phyloP scores from a whole-genome alignment of 2,888 invertebrate species.

The Gandaritis pyraliata region DNA sequence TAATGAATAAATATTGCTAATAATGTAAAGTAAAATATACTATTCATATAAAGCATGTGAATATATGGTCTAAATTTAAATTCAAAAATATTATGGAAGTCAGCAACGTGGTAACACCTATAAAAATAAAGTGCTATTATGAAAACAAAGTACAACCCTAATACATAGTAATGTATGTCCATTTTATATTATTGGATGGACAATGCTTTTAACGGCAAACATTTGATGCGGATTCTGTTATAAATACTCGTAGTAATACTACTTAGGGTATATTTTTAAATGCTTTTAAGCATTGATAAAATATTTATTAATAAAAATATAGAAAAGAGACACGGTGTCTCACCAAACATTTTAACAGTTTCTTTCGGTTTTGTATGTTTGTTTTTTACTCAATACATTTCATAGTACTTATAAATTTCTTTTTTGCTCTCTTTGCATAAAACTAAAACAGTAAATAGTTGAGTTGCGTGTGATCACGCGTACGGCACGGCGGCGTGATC shows the following conservation, averaged over 20 bases:
- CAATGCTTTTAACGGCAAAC: slow-evolving; percentile 37
- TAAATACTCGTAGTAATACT: slow-evolving; percentile 16
- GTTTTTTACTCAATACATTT: too few relatives aligned
- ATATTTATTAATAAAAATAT: too few relatives aligned
- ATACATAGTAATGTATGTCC: slow-evolving; percentile 24
- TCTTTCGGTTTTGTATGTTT: too few relatives aligned
- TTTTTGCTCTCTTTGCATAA: background rate
- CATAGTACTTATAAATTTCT: too few relatives aligned
- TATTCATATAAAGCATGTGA: background rate
- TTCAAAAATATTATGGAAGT: background rate
- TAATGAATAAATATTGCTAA: background rate
- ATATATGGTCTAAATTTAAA: too few relatives aligned
- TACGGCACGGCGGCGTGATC: slow-evolving; percentile 11
- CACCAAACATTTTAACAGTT: too few relatives aligned
- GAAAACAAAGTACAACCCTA: background rate
- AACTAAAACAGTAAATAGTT: slow-evolving; percentile 29
- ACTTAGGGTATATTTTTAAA: too few relatives aligned
- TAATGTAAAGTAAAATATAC: background rate
- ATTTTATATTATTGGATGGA: slow-evolving; percentile 29
- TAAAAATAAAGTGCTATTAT: background rate
- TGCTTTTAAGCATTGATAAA: too few relatives aligned
- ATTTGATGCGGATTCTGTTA: slow-evolving; percentile 20
- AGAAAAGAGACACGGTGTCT: too few relatives aligned
- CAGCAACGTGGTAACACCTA: background rate
- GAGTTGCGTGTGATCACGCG: slow-evolving; percentile 38